These are phyloP conservation scores for Ceraclea dissimilis DNA, from an alignment of 2,888 invertebrate species.

Conservation along the genomic window DNA sequence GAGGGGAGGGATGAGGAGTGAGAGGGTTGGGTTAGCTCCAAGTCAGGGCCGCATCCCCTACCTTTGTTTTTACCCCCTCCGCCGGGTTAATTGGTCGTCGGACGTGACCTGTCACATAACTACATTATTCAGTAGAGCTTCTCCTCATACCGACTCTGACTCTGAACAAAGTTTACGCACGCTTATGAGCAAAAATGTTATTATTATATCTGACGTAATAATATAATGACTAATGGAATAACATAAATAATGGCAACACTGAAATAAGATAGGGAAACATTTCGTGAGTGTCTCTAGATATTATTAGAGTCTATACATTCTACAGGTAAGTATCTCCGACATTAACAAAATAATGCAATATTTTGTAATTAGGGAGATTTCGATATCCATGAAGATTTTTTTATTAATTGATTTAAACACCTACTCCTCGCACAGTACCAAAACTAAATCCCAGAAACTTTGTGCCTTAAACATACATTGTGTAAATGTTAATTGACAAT, in stretches of 20 bases:
- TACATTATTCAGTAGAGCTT: conserved; percentile 22
- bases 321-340: too few species aligned
- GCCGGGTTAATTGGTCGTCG: conserved; percentile 25
- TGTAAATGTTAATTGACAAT: too few species aligned
- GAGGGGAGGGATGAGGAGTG: too few species aligned
- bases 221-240: conserved; percentile 1
- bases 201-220: not conserved
- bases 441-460: too few species aligned
- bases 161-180: not conserved
- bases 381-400: too few species aligned
- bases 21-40: not conserved
- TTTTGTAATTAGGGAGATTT: too few species aligned
- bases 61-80: conserved; percentile 2
- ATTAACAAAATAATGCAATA: too few species aligned
- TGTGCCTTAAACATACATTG: too few species aligned
- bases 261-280: not conserved
- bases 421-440: too few species aligned
- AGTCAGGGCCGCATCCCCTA: not conserved
- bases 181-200: not conserved
- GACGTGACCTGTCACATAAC: conserved; percentile 26
- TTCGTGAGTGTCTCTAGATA: not conserved
- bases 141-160: not conserved
- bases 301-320: too few species aligned
- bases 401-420: too few species aligned
- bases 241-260: not conserved